Evolutionary conservation across 2,113 vertebrate species (phyloP).

Genomic region (Siniperca knerii): DNA sequence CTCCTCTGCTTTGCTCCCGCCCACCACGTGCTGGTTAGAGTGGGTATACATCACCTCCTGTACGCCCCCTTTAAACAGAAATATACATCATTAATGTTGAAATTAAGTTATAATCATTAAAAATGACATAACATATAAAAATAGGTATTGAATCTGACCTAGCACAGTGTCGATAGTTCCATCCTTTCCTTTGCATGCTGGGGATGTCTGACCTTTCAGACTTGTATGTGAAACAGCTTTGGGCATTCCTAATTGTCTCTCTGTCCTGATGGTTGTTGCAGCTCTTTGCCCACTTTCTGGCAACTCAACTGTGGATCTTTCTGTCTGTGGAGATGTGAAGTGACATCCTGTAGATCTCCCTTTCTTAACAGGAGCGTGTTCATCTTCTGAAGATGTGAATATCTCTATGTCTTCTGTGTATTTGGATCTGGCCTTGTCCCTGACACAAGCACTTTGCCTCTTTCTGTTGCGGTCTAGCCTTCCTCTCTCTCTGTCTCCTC

Average conservation of each 20-base stretch:
- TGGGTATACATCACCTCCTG: slow-evolving; percentile 91
- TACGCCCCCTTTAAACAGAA: slow-evolving; percentile 84
- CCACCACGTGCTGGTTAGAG: slow-evolving; percentile 95
- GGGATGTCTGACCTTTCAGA: slow-evolving; percentile 33
- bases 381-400: slow-evolving; percentile 90
- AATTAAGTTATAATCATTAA: background rate
- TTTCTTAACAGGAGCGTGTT: slow-evolving; percentile 66
- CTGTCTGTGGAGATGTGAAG: slow-evolving; percentile 7
- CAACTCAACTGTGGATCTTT: background rate
- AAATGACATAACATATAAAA: background rate
- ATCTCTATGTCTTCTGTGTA: slow-evolving; percentile 82
- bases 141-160: slow-evolving; percentile 80
- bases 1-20: slow-evolving; percentile 95
- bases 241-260: background rate
- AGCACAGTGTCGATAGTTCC: slow-evolving; percentile 79
- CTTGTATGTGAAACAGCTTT: slow-evolving; percentile 53
- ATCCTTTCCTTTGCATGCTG: slow-evolving; percentile 30
- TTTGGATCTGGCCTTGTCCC: slow-evolving; percentile 38
- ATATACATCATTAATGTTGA: slow-evolving; percentile 2
- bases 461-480: slow-evolving; percentile 21
- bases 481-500: background rate
- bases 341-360: slow-evolving; percentile 36
- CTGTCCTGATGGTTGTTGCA: background rate
- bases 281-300: background rate
- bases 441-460: slow-evolving; percentile 24